Evolutionary conservation across 2,888 invertebrate genomes (phyloP).

Genomic region (Megalurothrips usitatus): DNA sequence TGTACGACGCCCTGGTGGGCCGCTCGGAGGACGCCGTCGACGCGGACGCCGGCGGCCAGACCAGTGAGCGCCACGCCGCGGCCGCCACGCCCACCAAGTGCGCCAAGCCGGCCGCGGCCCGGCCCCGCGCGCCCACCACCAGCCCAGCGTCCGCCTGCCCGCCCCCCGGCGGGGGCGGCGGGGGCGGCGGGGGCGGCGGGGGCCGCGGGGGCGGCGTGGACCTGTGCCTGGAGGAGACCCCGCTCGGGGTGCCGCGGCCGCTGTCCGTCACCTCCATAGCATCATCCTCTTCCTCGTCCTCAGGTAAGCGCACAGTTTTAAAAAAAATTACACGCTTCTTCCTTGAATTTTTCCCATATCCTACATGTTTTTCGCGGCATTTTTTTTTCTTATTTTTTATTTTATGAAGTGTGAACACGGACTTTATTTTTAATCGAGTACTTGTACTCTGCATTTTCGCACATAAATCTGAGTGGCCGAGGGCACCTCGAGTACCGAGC

Average conservation of each 20-base stretch:
- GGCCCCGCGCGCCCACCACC: slow-evolving; percentile 35
- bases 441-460: too few relatives aligned
- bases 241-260: slow-evolving; percentile 59
- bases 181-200: slow-evolving; percentile 28
- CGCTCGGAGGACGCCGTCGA: slow-evolving; percentile 37
- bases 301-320: slow-evolving; percentile 37
- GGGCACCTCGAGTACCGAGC: too few relatives aligned
- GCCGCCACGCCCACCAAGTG: slow-evolving; percentile 30
- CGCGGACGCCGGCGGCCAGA: slow-evolving; percentile 7
- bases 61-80: slow-evolving; percentile 30
- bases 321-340: too few relatives aligned
- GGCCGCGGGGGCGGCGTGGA: slow-evolving; percentile 28
- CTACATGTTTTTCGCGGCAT: too few relatives aligned
- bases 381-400: too few relatives aligned
- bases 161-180: slow-evolving; percentile 28
- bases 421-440: too few relatives aligned
- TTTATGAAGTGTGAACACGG: too few relatives aligned
- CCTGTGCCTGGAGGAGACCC: slow-evolving; percentile 36
- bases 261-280: slow-evolving; percentile 73
- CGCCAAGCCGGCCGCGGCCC: slow-evolving; percentile 26
- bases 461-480: too few relatives aligned
- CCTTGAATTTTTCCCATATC: too few relatives aligned
- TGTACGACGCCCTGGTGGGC: slow-evolving; percentile 72
- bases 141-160: slow-evolving; percentile 33
- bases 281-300: slow-evolving; percentile 51